Evolutionary conservation across 92 coral and sea anemone genomes (phyloP), one percentile per base, ranked within the genome.

Genomic region (Zoanthus sociatus): DNA sequence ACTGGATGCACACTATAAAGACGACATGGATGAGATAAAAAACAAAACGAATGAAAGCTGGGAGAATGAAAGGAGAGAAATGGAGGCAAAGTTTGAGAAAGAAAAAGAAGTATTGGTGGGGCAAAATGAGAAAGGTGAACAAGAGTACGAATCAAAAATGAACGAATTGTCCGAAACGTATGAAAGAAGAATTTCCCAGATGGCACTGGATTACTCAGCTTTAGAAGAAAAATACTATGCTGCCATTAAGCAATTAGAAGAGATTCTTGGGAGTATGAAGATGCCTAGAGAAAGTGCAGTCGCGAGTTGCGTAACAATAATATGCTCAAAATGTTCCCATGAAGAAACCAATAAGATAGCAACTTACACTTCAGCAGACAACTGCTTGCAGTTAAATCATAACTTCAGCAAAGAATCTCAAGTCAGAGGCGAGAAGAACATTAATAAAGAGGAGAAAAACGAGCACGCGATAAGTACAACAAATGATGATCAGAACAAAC

Each of bases 141-240:
- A 90, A 26, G 85, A 79, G 30, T 84, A 86, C 48, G 95, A 95
- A 75, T 47, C 69, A 8, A 90, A 92, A 60, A 73, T 90, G 4
- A 82, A 78, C 10, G 87, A 83, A 56, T 31, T 91, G 37, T 82
- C 81, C 5, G 88, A 91, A 78, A 87, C 84, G 15, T 91, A 90
- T 77, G 94, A 94, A 79, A 54, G 74, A 12, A 79, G 81, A 20
- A 26, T 93, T 8, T 76, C 93, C 9, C 94, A 89, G 13, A 32
- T 89, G 61, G 93, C 89, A 63, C 81, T 84, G 44, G 98, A 92
- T 55, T 70, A 74, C 32, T 92, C 92, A 21, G 74, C 87, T 30
- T 64, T 91, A n/a, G 93, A 93, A 47, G 87, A 91, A 69, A 67
- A 87, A 47, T 58, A 87, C 79, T 78, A 86, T 30, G 66, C 83